Conservation (phyloP, 2,113 vertebrate species). For the Sus scrofa region T2T-Sscrofa CM000828.6:64115001-64115500, state of each 20-base stretch:
- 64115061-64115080: neutral
- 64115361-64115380: conserved; percentile 74
- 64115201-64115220: neutral
- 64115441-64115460: conserved; percentile 82
- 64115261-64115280: neutral
- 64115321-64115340: conserved; percentile 66
- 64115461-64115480: conserved; percentile 67
- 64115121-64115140: neutral
- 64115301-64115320: neutral
- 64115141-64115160: conserved; percentile 29
- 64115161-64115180: neutral
- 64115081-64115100: conserved; percentile 68
- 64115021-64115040: conserved; percentile 5
- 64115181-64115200: neutral
- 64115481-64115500: conserved; percentile 37
- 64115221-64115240: neutral
- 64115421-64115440: conserved; percentile 86
- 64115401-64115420: conserved; percentile 82
- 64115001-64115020: neutral
- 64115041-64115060: neutral
- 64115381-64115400: conserved; percentile 77
- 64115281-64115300: neutral
- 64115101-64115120: neutral
- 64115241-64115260: neutral
- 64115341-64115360: neutral